These are phyloP conservation scores for Stenodema calcarata DNA, from an alignment of 2,888 invertebrate species.

Conservation along the genomic window DNA sequence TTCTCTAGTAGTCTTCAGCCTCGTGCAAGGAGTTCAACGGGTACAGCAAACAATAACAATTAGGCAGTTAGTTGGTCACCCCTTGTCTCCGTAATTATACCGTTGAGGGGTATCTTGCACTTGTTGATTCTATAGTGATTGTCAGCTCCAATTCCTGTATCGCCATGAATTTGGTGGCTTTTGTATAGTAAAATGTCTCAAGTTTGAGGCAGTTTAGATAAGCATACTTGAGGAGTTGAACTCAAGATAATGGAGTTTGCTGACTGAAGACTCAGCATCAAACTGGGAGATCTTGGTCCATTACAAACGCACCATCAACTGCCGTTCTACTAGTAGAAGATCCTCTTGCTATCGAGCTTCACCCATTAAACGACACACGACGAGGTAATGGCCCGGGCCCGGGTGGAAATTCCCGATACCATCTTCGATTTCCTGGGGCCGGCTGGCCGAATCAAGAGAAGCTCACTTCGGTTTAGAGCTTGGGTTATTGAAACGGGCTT, in stretches of 20 bases:
- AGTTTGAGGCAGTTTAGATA: no score
- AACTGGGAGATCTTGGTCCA: background rate
- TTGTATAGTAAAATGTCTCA: no score
- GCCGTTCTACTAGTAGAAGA: background rate
- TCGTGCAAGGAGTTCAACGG: no score
- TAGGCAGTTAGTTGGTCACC: no score
- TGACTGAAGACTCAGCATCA: background rate
- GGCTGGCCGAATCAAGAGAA: background rate
- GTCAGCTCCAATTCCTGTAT: no score
- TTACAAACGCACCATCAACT: background rate
- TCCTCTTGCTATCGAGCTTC: background rate
- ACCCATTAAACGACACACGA: conserved; percentile 2
- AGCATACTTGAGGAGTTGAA: background rate
- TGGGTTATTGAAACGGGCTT: background rate
- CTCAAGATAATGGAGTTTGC: background rate
- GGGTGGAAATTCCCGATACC: background rate
- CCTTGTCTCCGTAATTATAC: no score
- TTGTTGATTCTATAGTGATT: no score
- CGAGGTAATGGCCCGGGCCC: background rate
- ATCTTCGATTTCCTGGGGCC: background rate
- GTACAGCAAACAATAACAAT: no score
- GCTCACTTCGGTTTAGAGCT: background rate
- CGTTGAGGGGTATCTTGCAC: no score
- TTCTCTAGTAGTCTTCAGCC: no score
- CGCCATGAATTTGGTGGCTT: no score